Conservation (phyloP, 37 sponge, comb jelly and placozoan genomes). For the Dysidea cf. avara region DNA sequence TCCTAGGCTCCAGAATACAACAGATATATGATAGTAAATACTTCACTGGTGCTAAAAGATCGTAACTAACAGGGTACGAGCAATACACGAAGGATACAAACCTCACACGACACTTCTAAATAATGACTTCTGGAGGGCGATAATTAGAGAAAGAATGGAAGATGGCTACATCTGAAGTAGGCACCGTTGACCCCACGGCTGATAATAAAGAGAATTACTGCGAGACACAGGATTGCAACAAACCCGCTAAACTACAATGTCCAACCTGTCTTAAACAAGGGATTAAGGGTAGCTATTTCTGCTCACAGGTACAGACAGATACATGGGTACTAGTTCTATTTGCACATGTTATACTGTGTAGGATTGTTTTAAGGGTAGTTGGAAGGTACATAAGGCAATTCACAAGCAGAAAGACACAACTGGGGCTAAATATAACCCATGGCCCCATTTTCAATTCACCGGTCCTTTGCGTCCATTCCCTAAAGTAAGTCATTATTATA, state of each 20-base stretch:
- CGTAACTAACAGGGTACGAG: no score
- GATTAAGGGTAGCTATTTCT: slow-evolving; percentile 84
- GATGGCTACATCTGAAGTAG: no score
- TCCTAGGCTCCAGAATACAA: no score
- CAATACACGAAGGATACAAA: no score
- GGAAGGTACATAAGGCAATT: slow-evolving; percentile 76
- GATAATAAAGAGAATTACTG: slow-evolving; percentile 22
- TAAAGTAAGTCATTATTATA: slow-evolving; percentile 10
- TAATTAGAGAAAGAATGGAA: no score
- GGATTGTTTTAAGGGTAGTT: slow-evolving; percentile 91
- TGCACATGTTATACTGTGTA: slow-evolving; percentile 1
- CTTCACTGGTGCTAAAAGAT: no score
- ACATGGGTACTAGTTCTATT: background rate
- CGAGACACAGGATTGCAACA: slow-evolving; percentile 63
- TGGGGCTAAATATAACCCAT: slow-evolving; percentile 50
- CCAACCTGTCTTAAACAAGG: slow-evolving; percentile 87
- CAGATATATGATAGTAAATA: no score
- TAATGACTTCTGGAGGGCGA: no score
- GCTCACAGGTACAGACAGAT: slow-evolving; percentile 64
- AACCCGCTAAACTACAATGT: slow-evolving; percentile 82
- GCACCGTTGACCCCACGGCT: slow-evolving; percentile 24
- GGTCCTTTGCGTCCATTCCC: slow-evolving; percentile 79
- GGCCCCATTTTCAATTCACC: slow-evolving; percentile 82
- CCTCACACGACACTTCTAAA: no score
- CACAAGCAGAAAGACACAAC: slow-evolving; percentile 61